phyloP scores from a whole-genome alignment of 2,113 vertebrate genomes.

The Potamarius usumacintae region DNA sequence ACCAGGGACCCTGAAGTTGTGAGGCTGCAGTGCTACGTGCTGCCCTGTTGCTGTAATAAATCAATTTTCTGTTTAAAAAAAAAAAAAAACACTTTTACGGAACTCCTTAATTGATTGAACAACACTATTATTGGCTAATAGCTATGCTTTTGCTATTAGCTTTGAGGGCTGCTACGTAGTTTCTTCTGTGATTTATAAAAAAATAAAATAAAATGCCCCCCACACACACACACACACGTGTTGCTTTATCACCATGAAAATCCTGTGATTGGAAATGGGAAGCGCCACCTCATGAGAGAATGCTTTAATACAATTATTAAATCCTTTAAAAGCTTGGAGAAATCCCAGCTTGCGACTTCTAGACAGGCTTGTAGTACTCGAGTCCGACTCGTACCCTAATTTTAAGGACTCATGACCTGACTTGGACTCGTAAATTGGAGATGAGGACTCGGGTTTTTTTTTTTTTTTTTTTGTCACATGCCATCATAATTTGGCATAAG shows the following conservation, averaged over 20 bases:
- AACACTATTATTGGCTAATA: conserved; percentile 25
- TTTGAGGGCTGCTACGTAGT: not conserved
- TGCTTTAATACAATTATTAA: not conserved
- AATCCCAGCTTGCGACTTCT: too few relatives aligned
- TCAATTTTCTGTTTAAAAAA: not conserved
- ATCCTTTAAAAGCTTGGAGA: not conserved
- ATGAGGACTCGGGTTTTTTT: too few relatives aligned
- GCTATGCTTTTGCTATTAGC: conserved; percentile 1
- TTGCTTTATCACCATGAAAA: not conserved
- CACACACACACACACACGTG: not conserved
- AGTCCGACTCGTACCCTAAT: too few relatives aligned
- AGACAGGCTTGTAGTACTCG: too few relatives aligned
- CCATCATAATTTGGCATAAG: too few relatives aligned
- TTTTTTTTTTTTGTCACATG: too few relatives aligned
- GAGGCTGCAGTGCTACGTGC: not conserved
- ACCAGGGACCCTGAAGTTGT: not conserved
- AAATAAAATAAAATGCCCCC: too few relatives aligned
- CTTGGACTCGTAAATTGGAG: too few relatives aligned
- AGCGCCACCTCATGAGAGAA: not conserved
- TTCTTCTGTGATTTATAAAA: not conserved
- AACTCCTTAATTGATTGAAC: conserved; percentile 3
- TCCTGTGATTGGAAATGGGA: not conserved
- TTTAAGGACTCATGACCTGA: too few relatives aligned
- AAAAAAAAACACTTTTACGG: not conserved
- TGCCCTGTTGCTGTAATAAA: conserved; percentile 33